A percentile compares a stretch with the other conserved stretches of the same genome.
phyloP scores from a whole-genome alignment of 2,113 vertebrate genomes.

The Crotalus tigris region DNA sequence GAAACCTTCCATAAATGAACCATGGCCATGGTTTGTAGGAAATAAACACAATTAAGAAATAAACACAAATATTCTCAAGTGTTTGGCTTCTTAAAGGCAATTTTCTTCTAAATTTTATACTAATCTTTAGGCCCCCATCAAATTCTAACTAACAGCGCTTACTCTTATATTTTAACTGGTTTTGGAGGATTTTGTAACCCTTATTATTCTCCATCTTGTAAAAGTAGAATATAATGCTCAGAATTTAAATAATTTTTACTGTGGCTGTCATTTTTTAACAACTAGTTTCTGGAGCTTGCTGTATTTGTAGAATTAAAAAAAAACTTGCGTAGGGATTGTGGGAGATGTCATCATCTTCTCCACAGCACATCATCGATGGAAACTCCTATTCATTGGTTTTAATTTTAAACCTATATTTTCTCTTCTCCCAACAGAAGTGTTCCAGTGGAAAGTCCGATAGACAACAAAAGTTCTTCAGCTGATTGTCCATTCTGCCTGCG shows the following conservation, averaged over 20 bases:
- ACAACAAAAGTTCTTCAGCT: background rate
- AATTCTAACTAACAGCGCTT: background rate
- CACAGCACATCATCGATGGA: background rate
- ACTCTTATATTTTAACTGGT: background rate
- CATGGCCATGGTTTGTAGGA: background rate
- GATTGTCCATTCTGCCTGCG: background rate
- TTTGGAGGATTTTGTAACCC: background rate
- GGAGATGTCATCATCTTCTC: background rate
- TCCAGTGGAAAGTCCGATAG: too few species aligned
- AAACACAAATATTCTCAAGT: background rate
- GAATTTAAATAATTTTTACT: background rate
- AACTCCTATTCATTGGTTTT: background rate
- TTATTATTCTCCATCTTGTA: background rate
- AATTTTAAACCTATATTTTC: background rate
- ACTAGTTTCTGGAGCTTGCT: background rate
- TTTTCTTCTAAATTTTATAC: background rate
- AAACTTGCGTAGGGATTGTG: background rate
- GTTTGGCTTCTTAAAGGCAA: background rate
- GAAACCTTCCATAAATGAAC: background rate
- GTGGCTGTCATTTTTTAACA: background rate
- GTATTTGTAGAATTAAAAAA: background rate
- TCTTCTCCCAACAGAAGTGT: background rate
- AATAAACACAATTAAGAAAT: background rate
- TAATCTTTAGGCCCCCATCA: background rate
- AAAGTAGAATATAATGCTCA: background rate